Conservation (phyloP, 1,140 invertebrate genomes). For the Cepaea nemoralis region DNA sequence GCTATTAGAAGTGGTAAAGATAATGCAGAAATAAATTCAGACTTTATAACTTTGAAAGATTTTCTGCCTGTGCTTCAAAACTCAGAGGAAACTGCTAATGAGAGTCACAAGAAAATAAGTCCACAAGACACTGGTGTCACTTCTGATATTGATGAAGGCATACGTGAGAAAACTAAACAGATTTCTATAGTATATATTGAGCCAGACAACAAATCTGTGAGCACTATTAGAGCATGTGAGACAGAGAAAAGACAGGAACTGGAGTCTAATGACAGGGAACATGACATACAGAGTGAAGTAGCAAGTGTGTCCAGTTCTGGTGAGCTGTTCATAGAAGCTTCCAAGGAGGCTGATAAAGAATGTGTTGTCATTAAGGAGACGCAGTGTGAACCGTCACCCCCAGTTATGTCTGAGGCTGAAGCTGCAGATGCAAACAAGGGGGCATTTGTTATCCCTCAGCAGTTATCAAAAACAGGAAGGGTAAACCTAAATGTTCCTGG, state of each 20-base stretch:
- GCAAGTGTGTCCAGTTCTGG: not conserved
- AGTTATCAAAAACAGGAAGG: not conserved
- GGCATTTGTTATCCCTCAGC: not conserved
- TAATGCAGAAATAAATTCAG: not conserved
- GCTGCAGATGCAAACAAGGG: not conserved
- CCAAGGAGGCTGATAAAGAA: not conserved
- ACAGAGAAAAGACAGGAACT: not conserved
- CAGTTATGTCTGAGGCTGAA: not conserved
- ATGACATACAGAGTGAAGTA: not conserved
- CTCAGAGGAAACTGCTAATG: not conserved
- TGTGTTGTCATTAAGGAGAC: constrained; percentile 25
- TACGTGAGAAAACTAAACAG: too few species aligned
- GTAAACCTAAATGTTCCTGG: not conserved
- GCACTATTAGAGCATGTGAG: not conserved
- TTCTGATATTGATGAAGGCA: not conserved
- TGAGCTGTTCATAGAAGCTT: not conserved
- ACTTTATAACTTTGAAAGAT: not conserved
- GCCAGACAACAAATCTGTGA: not conserved
- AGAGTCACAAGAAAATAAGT: not conserved
- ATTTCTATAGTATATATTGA: not conserved
- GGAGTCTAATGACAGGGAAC: not conserved
- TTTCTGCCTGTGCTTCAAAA: not conserved
- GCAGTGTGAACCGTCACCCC: not conserved
- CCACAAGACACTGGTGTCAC: not conserved
- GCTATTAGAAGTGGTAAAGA: not conserved